phyloP scores from a whole-genome alignment of 2,797 vertebrate genomes.

The Remorina albescens region DNA sequence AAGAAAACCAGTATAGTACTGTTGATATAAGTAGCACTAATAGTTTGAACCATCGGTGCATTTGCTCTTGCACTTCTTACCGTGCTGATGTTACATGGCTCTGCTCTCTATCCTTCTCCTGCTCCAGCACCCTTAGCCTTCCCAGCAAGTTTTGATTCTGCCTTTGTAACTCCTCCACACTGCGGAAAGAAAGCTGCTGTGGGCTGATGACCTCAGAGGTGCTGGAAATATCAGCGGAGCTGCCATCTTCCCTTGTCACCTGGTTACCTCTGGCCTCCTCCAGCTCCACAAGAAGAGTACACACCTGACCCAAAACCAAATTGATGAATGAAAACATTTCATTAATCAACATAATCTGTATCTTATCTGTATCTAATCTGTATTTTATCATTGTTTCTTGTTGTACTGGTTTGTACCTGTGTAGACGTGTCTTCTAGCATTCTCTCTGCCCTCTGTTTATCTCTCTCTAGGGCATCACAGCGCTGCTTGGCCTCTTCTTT shows the following conservation, averaged over 20 bases:
- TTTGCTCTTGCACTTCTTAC: slow-evolving; percentile 81
- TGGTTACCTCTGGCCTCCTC: slow-evolving; percentile 92
- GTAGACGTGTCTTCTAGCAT: slow-evolving; percentile 92
- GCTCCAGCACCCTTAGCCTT: slow-evolving; percentile 90
- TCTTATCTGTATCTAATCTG: no score
- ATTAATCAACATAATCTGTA: not conserved
- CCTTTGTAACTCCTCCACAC: slow-evolving; percentile 93
- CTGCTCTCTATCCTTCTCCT: slow-evolving; percentile 89
- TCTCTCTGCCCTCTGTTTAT: slow-evolving; percentile 88
- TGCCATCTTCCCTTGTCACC: slow-evolving; percentile 90
- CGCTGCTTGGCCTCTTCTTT: slow-evolving; percentile 91
- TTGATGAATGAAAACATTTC: not conserved
- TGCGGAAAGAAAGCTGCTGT: slow-evolving; percentile 91
- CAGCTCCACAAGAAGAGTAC: slow-evolving; percentile 92
- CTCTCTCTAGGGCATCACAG: slow-evolving; percentile 87
- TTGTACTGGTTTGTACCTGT: slow-evolving; percentile 82
- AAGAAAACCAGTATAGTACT: no score
- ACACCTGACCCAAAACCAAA: slow-evolving; percentile 81
- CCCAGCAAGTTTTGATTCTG: slow-evolving; percentile 93
- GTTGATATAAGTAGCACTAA: no score
- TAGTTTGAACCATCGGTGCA: no score
- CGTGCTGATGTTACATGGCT: slow-evolving; percentile 86
- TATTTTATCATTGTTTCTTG: not conserved
- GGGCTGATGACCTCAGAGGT: slow-evolving; percentile 77
- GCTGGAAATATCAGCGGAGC: slow-evolving; percentile 79